Base-by-base conservation (phyloP, 2,888 invertebrate genomes). In the Tinea semifulvella region DNA sequence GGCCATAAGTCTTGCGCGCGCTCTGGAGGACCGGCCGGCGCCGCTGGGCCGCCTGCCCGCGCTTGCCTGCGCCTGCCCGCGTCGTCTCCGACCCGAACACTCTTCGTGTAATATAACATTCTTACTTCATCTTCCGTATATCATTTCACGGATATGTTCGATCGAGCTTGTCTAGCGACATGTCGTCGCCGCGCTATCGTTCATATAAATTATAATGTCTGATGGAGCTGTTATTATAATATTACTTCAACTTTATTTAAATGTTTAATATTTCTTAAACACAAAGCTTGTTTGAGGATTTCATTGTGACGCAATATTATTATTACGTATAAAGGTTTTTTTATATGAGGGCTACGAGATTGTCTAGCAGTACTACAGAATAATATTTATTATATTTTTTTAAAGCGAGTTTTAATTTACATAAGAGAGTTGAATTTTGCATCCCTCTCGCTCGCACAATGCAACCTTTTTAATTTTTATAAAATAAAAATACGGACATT, bases 1-100 rank as follows among this genome's bases (percentile, higher is more conserved):
- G 61, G 64, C 61, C 60, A 74, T 80, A 77, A 76, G 74, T 79
- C 79, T 77, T 74, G 62, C 57, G 65, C 68, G 68, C 72, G 69
- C 70, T 63, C 66, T 59, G n/a, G n/a, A n/a, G n/a, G n/a, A n/a
- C n/a, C n/a, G 50, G 47, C 52, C 50, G 57, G 57, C 59, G 58
- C 58, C 60, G 56, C 53, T 48, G 27, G 43, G 44, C 40, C 45
- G 44, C 47, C 42, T n/a, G 49, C 49, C 48, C 52, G 46, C 16
- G 20, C 42, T 6, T 35, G 38, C 44, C 39, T 45, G 19, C 38
- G 43, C 44, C 42, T 17, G 38, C 35, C 38, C 27, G 39, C 26
- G 18, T 49, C 46, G 45, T 46, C 51, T 53, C 10, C 40, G 13
- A 17, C 49, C 53, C 25, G 39, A 22, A 26, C 49, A 51, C 54